These are phyloP conservation scores for Silurus lanzhouensis DNA, from an alignment of 2,797 vertebrate genomes.

Conservation along the genomic window DNA sequence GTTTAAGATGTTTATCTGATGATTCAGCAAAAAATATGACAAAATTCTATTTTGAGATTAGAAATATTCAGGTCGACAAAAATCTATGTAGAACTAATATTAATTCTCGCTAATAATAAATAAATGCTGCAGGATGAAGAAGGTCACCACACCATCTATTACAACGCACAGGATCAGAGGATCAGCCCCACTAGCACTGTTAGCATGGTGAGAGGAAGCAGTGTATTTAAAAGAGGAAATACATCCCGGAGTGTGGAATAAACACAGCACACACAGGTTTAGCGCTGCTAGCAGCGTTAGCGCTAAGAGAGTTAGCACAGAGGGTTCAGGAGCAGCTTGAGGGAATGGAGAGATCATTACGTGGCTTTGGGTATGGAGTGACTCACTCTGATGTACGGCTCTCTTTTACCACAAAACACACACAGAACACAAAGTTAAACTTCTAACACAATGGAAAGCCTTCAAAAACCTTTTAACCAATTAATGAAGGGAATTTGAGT, in stretches of 20 bases:
- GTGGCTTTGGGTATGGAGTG: conserved; percentile 42
- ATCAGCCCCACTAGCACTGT: not conserved
- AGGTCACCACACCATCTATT: not conserved
- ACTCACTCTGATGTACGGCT: conserved; percentile 35
- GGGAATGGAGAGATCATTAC: conserved; percentile 32
- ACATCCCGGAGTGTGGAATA: not conserved
- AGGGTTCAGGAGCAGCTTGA: conserved; percentile 37
- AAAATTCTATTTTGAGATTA: not conserved
- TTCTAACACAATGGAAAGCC: not conserved
- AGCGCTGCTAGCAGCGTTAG: conserved; percentile 19
- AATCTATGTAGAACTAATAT: not conserved
- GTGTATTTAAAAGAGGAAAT: not conserved
- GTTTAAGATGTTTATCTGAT: not conserved
- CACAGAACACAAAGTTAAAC: conserved; percentile 32
- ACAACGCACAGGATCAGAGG: not conserved
- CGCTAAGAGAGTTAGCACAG: conserved; percentile 14
- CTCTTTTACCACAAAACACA: conserved; percentile 48
- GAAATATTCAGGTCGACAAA: too few relatives aligned
- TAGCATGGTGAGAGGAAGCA: conserved; percentile 14
- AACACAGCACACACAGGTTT: not conserved
- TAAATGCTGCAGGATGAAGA: not conserved
- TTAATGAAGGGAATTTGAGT: not conserved
- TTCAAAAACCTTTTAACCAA: too few relatives aligned
- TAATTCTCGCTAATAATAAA: not conserved
- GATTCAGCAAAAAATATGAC: not conserved